These are phyloP conservation scores for Cathartes aura DNA, from an alignment of 2,113 vertebrate species.

Conservation along the genomic window DNA sequence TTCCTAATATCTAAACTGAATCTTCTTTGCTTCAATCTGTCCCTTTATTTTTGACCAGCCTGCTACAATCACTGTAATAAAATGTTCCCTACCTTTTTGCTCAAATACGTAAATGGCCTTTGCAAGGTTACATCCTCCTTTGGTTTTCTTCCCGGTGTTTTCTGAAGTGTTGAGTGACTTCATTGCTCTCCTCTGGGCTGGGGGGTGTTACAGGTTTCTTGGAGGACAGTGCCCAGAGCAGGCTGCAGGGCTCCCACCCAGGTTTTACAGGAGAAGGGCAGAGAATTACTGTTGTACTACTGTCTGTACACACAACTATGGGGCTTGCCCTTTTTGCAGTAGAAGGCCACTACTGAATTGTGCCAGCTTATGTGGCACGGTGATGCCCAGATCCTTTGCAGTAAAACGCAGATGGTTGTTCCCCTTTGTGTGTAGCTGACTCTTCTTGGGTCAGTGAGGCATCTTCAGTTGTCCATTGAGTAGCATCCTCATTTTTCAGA, in stretches of 20 bases:
- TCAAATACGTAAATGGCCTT: neutral
- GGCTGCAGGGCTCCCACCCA: neutral
- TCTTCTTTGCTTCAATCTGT: neutral
- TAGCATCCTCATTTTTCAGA: neutral
- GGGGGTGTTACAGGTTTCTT: neutral
- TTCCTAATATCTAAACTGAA: neutral
- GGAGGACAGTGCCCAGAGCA: neutral
- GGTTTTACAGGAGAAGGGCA: neutral
- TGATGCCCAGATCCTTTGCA: neutral
- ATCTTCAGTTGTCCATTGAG: neutral
- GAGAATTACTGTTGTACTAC: neutral
- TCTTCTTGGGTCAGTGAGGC: neutral
- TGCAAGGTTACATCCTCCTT: neutral
- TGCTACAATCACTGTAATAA: neutral
- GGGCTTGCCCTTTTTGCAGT: neutral
- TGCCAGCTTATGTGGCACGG: neutral
- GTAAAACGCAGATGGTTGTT: neutral
- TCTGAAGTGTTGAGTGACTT: neutral
- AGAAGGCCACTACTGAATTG: neutral
- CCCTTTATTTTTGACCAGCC: neutral
- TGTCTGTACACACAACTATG: neutral
- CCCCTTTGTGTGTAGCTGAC: neutral
- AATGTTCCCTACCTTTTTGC: neutral
- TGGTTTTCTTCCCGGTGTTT: neutral
- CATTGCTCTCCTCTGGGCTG: neutral